These are phyloP conservation scores for Tapirus indicus DNA, from an alignment of 2,797 vertebrate species.

Conservation along the genomic window DNA sequence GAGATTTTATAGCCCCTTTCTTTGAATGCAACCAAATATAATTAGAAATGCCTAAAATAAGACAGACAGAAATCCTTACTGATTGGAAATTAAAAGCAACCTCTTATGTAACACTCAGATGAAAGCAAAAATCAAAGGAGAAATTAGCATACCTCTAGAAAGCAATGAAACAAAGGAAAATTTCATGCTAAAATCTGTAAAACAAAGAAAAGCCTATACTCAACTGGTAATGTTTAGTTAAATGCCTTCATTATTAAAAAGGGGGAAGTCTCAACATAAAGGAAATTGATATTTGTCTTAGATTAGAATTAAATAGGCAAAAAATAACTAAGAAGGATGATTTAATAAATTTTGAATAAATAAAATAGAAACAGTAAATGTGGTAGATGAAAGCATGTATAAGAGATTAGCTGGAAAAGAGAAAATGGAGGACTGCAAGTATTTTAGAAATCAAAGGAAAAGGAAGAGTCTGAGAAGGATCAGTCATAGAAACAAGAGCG, in stretches of 20 bases:
- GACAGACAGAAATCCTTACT: not conserved
- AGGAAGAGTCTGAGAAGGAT: not conserved
- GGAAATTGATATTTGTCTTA: not conserved
- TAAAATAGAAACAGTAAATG: not conserved
- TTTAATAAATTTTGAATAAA: not conserved
- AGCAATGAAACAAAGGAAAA: not conserved
- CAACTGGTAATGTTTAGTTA: not conserved
- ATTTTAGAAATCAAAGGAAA: not conserved
- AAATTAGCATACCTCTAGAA: slow-evolving; percentile 32
- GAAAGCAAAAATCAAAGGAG: slow-evolving; percentile 36
- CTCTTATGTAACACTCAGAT: not conserved
- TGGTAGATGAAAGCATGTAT: not conserved
- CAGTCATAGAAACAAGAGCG: not conserved
- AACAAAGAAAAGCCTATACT: not conserved
- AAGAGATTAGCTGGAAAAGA: not conserved
- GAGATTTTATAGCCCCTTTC: not conserved
- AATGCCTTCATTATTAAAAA: not conserved
- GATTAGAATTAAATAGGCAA: not conserved
- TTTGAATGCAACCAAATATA: slow-evolving; percentile 40
- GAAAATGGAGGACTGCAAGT: not conserved
- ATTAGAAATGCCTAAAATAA: slow-evolving; percentile 51
- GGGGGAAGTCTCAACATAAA: not conserved
- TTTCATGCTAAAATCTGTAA: not conserved
- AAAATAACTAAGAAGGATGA: not conserved
- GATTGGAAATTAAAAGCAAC: slow-evolving; percentile 14